Evolutionary conservation across 2,888 invertebrate genomes (phyloP), one percentile per base, ranked within the genome.

Genomic region (Terebella lapidaria): DNA sequence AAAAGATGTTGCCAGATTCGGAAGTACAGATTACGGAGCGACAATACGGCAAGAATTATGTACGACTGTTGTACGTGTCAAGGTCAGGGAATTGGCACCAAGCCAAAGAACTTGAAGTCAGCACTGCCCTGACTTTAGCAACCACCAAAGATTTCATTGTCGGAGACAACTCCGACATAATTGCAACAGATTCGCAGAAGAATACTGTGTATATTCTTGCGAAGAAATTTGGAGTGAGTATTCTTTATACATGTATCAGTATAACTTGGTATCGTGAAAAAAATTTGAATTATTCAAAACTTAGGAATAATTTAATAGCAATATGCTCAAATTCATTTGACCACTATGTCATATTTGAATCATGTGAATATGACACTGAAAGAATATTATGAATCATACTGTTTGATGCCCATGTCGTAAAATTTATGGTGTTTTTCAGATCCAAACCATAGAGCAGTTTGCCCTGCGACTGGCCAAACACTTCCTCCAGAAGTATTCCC

Each of bases 131-230:
- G 53, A 87, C 88, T 68, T 81, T 90, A 57, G 84, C 85, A 62
- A 86, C 86, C 2, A 86, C 87, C 73, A 86, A 86, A 66, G 89
- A 90, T 66, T 91, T 89, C 78, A 80, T 87, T 0, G 74, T 84
- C 65, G 88, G 88, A n/a, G 88, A 90, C 79, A 91, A 91, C 74
- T 85, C 86, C 56, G 88, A 89, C 73, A 88, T 91, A 62, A 87
- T 91, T 22, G 90, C 90, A 15, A 90, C 90, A 0, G 90, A 90
- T 74, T 88, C 89, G 0, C 90, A 90, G 77, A 90, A 90, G 81
- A 91, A 91, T 74, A 90, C 89, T 1, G 87, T 90, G 42, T 90
- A 89, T 74, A 79, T 90, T 45, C 77, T 90, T 68, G 90, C 90
- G 4, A 90, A 89, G 74, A 88, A 89, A 72, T 84, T 88, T 74